Evolutionary conservation across 2,888 invertebrate species (phyloP), one percentile per base, ranked within the genome.

Genomic region (Heliconius erato): DNA sequence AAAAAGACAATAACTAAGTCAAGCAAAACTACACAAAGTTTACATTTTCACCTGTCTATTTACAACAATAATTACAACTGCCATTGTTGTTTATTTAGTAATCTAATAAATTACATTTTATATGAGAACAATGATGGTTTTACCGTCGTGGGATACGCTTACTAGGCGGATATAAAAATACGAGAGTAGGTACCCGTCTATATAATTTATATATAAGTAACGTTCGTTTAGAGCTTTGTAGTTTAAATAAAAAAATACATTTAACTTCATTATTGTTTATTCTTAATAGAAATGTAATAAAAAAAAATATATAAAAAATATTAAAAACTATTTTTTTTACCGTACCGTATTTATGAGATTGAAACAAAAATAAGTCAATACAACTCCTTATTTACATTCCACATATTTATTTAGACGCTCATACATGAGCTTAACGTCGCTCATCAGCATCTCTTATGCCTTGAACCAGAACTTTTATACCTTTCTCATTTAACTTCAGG

Each of bases 111-210:
- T 77, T 16, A 77, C 82, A 76, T 77, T 85, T 86, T 86, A 84
- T 87, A 84, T 80, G 82, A 81, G 83, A 89, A 90, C 90, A 91
- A 91, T 90, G 86, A 88, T 78, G 84, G 88, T 91, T 89, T 88
- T 87, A 91, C 92, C 93, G 92, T 87, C 91, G 92, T 91, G 91
- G 90, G 89, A 90, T 90, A 84, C 71, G 74, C 79, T 87, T 92
- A 94, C 93, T 87, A 93, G 93, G 93, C 86, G 80, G 89, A 83
- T 85, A 93, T 90, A 87, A 90, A 91, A 91, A 77, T 91, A 90
- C 88, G 83, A 91, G 87, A 86, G 89, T 40, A 9, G 9, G 35
- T 89, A 83, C 6, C 49, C 16, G 16, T 16, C 83, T 35, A 16
- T 32, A 7, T 9, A 9, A n/a, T n/a, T 35, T 28, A 32, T 3